Base-by-base conservation (phyloP, 2,888 invertebrate genomes). In the Schizotus pectinicornis region DNA sequence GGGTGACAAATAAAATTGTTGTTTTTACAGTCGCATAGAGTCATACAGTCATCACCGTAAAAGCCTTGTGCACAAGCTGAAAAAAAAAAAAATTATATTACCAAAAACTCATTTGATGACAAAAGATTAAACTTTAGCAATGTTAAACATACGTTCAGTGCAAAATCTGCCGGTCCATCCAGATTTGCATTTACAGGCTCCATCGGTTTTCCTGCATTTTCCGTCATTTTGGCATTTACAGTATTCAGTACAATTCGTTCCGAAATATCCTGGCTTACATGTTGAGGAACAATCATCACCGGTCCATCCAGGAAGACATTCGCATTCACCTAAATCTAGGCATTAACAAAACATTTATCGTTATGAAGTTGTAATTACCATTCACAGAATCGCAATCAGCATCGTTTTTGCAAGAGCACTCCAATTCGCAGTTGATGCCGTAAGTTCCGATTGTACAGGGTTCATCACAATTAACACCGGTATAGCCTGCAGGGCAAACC, bases 321-420 rank as follows among this genome's bases (percentile, higher is more conserved):
- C 87, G 64, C 94, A 94, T 48, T 80, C 80, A 22, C 22, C 22
- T 22, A 22, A 22, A 5, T 2, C 5, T 22, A 3, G 5, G 2
- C 5, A 22, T 22, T 5, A 22, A 22, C 3, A 42, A n/a, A 32
- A 50, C 35, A 31, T 5, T 6, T 14, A 14, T 14, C 7, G 7
- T n/a, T 12, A 41, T 11, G 7, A 9, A 39, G 7, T 13, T 8
- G 12, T 9, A 11, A 2, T 2, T 22, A 81, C 97, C 98, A 37
- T 90, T 91, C 11, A 92, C 88, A 64, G 94, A 94, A 78, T 96
- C 91, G 75, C 98, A 98, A 68, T 92, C 90, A 0, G 92, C 96
- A 8, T 91, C 92, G 74, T 94, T 91, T 73, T 88, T 76, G 46
- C 97, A 98, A 58, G 84, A 84, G 76, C 97, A 97, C 57, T 83